Base-by-base conservation (phyloP, 2,888 invertebrate genomes). In the Lasioglossum zephyrum region DNA sequence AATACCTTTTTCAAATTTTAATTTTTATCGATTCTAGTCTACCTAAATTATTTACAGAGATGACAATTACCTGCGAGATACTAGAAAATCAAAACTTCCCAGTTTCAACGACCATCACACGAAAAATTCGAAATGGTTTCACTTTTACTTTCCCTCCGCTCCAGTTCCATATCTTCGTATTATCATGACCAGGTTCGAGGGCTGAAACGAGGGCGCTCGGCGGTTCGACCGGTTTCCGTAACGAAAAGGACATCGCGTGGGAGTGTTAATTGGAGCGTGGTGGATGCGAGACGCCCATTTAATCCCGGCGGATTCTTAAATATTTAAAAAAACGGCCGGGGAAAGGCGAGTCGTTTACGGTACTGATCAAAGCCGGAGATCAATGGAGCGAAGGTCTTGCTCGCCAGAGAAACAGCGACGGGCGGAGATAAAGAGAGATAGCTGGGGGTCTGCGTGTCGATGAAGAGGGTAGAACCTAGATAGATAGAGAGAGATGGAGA, bases 291-390 rank as follows among this genome's bases (percentile, higher is more conserved):
- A 63, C 72, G 82, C 53, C 76, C 78, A 41, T 83, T 83, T 79
- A 79, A 85, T 80, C 79, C 77, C 77, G 73, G 44, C 69, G 47
- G 77, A 44, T 79, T 69, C 77, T 83, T 84, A 84, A 84, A 85
- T 85, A 77, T 80, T 85, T 63, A 77, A 79, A 84, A 84, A 63
- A 60, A 31, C 63, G 31, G 53, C 41, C 39, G 4, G 44, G 39
- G 78, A 49, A 73, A 36, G 72, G 39, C 31, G 57, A 39, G 18
- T 26, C 39, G 78, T 72, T 85, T 47, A 73, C 77, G 78, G 79
- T 49, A 60, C 44, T 79, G 85, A 86, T 86, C 85, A 85, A 86
- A 86, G 85, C 79, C 73, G 60, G 26, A 79, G 85, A 86, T 86
- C 86, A 86, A 86, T 84, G 86, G 81, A 60, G 76, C 72, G 77